A percentile compares a stretch with the other conserved stretches of the same genome.
Evolutionary conservation across 1,140 invertebrate species (phyloP).

Genomic region (Lepidurus couesii): DNA sequence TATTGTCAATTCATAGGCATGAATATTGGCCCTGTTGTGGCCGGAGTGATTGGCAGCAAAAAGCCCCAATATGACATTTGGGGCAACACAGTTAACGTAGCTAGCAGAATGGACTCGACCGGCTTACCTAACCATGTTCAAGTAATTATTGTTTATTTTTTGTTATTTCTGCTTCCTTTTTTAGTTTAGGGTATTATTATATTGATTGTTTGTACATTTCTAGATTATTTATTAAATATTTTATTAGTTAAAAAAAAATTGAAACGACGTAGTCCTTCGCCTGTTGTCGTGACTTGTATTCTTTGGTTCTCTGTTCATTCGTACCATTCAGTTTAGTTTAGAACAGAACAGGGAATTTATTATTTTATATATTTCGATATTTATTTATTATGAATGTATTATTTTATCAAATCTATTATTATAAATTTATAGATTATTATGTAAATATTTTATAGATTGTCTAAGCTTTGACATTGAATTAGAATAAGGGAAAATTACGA

Average conservation of each 20-base stretch:
- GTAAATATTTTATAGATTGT: no score
- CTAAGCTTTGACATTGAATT: no score
- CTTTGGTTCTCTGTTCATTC: not conserved
- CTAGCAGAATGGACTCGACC: conserved; percentile 81
- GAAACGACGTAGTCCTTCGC: no score
- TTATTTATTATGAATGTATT: not conserved
- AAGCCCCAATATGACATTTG: conserved; percentile 96
- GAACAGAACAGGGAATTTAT: not conserved
- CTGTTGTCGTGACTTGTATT: not conserved
- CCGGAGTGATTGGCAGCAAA: conserved; percentile 86
- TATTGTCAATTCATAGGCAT: conserved; percentile 50
- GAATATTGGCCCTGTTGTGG: conserved; percentile 85
- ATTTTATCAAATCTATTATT: not conserved
- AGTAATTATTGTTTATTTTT: conserved; percentile 40
- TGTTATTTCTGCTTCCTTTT: not conserved
- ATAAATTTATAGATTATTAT: conserved; percentile 9
- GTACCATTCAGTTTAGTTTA: no score
- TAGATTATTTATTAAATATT: conserved; percentile 23
- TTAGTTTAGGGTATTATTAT: not conserved
- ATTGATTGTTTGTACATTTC: conserved; percentile 16
- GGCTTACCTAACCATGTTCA: conserved; percentile 77
- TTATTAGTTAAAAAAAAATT: not conserved
- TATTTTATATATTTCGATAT: not conserved
- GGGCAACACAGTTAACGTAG: conserved; percentile 93
- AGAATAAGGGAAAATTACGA: no score